These are phyloP conservation scores for Lampropteryx suffumata DNA, from an alignment of 2,888 invertebrate species.

Conservation along the genomic window DNA sequence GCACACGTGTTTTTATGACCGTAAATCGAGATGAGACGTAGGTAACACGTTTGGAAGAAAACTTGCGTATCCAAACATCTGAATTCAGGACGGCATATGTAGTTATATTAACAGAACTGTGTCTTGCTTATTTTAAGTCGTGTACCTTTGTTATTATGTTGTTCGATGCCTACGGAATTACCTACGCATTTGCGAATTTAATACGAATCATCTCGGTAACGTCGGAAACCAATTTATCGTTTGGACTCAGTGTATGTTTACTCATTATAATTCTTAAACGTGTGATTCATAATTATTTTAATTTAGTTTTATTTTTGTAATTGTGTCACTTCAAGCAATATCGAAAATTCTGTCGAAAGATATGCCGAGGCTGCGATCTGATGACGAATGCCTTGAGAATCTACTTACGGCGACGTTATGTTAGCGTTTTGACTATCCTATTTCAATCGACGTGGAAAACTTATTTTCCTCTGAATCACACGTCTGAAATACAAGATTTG, in stretches of 20 bases:
- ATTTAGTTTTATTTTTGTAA: constrained; percentile 25
- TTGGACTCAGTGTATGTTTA: constrained; percentile 18
- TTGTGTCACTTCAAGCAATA: constrained; percentile 22
- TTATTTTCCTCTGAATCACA: not conserved
- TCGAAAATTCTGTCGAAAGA: constrained; percentile 7
- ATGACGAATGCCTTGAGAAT: constrained; percentile 9
- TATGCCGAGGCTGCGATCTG: constrained; percentile 10
- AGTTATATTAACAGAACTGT: not conserved
- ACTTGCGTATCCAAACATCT: not conserved
- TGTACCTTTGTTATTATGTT: not conserved
- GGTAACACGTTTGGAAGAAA: constrained; percentile 3
- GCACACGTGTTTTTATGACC: constrained; percentile 16
- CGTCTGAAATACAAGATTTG: no score
- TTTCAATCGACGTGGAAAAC: not conserved
- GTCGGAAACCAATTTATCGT: constrained; percentile 3
- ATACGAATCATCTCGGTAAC: constrained; percentile 6
- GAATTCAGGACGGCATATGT: not conserved
- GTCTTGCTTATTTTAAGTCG: not conserved
- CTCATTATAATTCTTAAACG: constrained; percentile 12
- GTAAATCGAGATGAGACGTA: constrained; percentile 25
- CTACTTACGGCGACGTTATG: not conserved
- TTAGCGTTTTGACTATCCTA: constrained; percentile 1
- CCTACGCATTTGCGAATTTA: constrained; percentile 6
- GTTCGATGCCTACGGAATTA: not conserved
- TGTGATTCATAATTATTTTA: constrained; percentile 29